These are phyloP conservation scores for Myotis planiceps DNA, from an alignment of 2,797 vertebrate species.

Conservation along the genomic window DNA sequence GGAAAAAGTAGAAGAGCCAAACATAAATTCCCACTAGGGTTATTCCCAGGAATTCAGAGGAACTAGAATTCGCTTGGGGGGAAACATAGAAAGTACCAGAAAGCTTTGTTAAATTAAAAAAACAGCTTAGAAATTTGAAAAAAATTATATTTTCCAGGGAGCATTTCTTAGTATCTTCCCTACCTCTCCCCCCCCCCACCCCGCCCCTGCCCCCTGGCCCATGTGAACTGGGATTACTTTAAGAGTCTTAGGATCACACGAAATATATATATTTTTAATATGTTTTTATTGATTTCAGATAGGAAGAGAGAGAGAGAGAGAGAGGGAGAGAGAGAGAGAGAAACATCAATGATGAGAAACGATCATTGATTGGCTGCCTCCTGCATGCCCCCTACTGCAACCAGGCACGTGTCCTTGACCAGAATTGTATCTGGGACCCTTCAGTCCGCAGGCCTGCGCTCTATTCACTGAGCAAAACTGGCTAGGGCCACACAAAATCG, in stretches of 20 bases:
- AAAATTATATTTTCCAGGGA: constrained; percentile 7
- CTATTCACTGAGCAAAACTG: no score
- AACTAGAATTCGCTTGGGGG: neutral
- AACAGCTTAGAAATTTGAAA: neutral
- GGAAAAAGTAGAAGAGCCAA: neutral
- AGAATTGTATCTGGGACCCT: no score
- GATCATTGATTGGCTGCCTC: no score
- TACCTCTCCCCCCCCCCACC: rapidly evolving
- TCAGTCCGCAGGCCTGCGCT: no score
- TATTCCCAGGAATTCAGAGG: neutral
- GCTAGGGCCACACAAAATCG: neutral
- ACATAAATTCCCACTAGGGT: neutral
- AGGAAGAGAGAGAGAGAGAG: no score
- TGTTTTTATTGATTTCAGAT: no score
- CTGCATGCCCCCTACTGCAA: no score
- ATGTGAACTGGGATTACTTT: neutral
- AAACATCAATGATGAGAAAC: no score
- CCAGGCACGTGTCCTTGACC: no score
- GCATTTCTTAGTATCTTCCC: neutral
- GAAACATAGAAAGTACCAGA: neutral
- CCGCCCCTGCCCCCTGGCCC: no score
- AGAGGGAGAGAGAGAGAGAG: no score
- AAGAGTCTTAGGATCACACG: constrained; percentile 8
- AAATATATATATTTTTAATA: no score
- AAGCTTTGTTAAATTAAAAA: neutral